Evolutionary conservation across 2,888 invertebrate genomes (phyloP).

Genomic region (Allacma fusca): DNA sequence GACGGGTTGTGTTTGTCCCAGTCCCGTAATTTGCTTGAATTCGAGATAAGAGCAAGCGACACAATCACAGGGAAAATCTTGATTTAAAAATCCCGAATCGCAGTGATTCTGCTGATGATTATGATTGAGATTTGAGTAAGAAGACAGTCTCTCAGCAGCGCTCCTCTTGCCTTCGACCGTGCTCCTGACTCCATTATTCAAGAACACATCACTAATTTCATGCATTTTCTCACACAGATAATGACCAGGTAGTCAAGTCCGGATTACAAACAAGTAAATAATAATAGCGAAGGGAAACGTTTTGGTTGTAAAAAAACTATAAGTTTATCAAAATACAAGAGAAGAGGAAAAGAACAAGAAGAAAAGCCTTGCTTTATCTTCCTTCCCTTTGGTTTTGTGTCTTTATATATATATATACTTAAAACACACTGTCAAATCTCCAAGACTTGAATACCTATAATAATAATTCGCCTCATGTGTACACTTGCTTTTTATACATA

Average conservation of each 20-base stretch:
- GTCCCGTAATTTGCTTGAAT: constrained; percentile 18
- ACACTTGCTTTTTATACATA: background rate
- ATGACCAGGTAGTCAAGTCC: constrained; percentile 12
- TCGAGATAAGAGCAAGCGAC: constrained; percentile 19
- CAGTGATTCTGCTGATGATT: background rate
- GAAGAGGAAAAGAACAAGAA: background rate
- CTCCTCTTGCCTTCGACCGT: constrained; percentile 7
- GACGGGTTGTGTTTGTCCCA: background rate
- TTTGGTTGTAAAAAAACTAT: background rate
- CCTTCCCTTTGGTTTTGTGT: background rate
- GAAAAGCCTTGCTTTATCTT: constrained; percentile 16
- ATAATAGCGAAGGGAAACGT: background rate
- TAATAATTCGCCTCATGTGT: background rate
- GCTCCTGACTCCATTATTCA: background rate
- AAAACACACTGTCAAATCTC: constrained; percentile 6
- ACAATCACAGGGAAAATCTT: constrained; percentile 17
- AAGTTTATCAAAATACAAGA: constrained; percentile 4
- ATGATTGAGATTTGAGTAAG: background rate
- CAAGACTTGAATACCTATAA: constrained; percentile 1
- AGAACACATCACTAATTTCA: constrained; percentile 11
- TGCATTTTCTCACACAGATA: constrained; percentile 20
- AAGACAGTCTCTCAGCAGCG: constrained; percentile 3
- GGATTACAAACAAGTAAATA: constrained; percentile 13
- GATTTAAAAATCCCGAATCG: background rate
- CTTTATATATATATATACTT: background rate